These are phyloP conservation scores for Neomicropteryx cornuta DNA, from an alignment of 1,140 invertebrate species.

Conservation along the genomic window DNA sequence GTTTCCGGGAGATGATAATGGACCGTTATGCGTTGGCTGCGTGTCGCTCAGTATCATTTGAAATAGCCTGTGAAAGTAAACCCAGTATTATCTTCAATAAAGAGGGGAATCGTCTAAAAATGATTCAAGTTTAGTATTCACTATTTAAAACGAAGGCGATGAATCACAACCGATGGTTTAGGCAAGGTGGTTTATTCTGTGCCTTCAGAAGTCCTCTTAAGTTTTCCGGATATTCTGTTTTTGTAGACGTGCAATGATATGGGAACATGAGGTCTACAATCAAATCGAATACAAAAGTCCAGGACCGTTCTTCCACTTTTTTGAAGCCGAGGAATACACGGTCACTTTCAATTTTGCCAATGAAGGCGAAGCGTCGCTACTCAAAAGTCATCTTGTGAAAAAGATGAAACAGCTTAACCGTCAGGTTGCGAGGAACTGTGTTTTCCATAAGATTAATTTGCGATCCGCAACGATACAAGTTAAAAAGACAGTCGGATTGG, in stretches of 20 bases:
- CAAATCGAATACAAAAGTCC: constrained; percentile 80
- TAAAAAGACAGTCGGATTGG: no score
- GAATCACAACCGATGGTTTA: no score
- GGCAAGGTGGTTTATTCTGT: no score
- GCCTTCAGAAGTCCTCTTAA: constrained; percentile 74
- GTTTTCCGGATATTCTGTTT: constrained; percentile 84
- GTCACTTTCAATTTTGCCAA: constrained; percentile 88
- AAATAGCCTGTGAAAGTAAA: no score
- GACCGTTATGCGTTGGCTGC: no score
- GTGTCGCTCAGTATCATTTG: no score
- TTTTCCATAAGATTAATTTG: no score
- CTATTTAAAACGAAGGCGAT: neutral
- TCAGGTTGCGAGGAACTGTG: no score
- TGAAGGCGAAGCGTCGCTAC: constrained; percentile 70
- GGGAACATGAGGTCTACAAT: constrained; percentile 93
- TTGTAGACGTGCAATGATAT: constrained; percentile 61
- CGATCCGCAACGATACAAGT: no score
- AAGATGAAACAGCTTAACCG: constrained; percentile 54
- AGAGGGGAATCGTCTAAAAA: no score
- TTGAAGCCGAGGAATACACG: constrained; percentile 79
- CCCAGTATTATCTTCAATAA: no score
- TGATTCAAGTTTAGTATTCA: neutral
- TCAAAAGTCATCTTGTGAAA: constrained; percentile 55
- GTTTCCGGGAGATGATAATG: no score
- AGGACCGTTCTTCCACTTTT: constrained; percentile 76